Base-by-base conservation (phyloP, 2,797 vertebrate genomes). In the Cephalopachus bancanus region DNA sequence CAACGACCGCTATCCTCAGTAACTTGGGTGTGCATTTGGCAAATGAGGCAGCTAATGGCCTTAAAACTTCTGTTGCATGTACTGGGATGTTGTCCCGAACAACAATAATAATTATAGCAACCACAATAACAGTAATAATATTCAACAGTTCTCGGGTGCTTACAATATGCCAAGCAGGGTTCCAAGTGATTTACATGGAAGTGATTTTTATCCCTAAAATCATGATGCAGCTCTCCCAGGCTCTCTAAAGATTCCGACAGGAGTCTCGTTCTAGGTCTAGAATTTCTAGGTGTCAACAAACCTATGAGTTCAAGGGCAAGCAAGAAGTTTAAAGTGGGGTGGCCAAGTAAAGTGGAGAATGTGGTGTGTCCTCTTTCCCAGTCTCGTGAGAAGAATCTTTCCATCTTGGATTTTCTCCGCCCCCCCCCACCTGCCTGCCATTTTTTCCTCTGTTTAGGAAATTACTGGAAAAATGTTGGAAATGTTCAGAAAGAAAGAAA, bases 11-110 rank as follows among this genome's bases (percentile, higher is more conserved):
- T 95, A 60, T 94, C 60, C 37, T 79, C 84, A 95, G 78, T 26
- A 22, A 78, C n/a, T 90, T 69, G 97, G 91, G 92, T 84, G 19
- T 92, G 87, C 93, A 37, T 92, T 75, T 97, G 87, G 65, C 24
- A 71, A 95, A 88, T 7, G 28, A 89, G 65, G 44, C 33, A 59
- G 53, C 75, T 93, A 20, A 93, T 53, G 60, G 88, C 91, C 81
- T 95, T 80, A 33, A 20, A 60, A 64, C 53, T 96, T 83, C 53
- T 79, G 60, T 15, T 72, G 78, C 44, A 62, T 2, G 2, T 24
- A 60, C 37, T 80, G 78, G 55, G 16, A 62, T 76, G 65, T 28
- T 93, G 8, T 90, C 74, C 67, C 28, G 14, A 84, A 64, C 8
- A 71, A 62, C 44, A 93, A 55, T 37, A 89, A 80, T 60, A 26